Base-by-base conservation (phyloP, 2,797 vertebrate genomes). In the Ptychobarbus kaznakovi region DNA sequence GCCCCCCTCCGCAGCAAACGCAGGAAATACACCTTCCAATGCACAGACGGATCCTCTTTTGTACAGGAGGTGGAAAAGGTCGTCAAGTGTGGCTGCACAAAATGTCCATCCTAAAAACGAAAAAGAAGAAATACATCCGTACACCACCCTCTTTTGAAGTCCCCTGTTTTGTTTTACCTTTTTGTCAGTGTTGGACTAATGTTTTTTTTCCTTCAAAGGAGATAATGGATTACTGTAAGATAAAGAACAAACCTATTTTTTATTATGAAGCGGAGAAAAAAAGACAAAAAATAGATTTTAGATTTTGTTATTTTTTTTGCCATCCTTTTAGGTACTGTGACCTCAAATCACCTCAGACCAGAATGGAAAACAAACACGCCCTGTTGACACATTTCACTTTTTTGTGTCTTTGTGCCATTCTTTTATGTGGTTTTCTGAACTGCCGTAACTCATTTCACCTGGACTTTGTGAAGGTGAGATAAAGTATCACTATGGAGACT, bases 211-310 rank as follows among this genome's bases (percentile, higher is more conserved):
- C 97, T 95, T 95, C 84, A 96, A 96, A 96, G 96, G 96, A 97
- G 97, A 98, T 97, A 96, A 97, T 96, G 97, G 97, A 98, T 96
- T 97, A 97, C 98, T 98, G 97, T 99, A 99, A 98, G 97, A 97
- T 99, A 99, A 96, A 99, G 97, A 98, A 98, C 97, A 96, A 96
- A 98, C 97, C 97, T 99, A 98, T 99, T 99, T 96, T 99, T 99
- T 99, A 99, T 99, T 97, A 98, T 95, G 92, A 95, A 95, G 94
- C 92, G 92, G 92, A 95, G 95, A 92, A 94, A 97, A 89, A 86
- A 89, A 94, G 91, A 93, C 91, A 95, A 96, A 96, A 91, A 91
- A 88, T 88, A 63, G 90, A 94, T 93, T 92, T 93, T 96, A 97
- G 96, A n/a, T n/a, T 25, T 93, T 86, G 81, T 80, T 61, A 65